Base-by-base conservation (phyloP, 2,797 vertebrate species). In the Geotrypetes seraphini region DNA sequence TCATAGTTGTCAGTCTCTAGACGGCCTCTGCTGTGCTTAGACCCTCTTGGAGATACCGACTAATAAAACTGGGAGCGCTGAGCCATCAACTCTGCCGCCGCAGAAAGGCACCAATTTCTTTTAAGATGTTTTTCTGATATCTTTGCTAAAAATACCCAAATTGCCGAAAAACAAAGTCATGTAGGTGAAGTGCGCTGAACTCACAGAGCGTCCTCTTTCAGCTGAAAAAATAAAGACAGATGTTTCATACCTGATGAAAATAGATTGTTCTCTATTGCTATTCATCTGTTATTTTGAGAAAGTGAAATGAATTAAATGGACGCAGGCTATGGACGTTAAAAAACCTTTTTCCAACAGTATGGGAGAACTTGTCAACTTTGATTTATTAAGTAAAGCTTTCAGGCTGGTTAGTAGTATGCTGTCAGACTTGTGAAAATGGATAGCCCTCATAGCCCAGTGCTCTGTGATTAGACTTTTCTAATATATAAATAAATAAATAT, bases 311-410 rank as follows among this genome's bases (percentile, higher is more conserved):
- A 65, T 69, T 44, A 57, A 71, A 68, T 8, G 26, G 61, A 56
- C 67, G 67, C 67, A 65, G 74, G 71, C 68, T 78, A 57, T 65
- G 69, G 61, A 49, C 56, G 52, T 65, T 66, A 58, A 70, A 84
- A 85, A 75, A 79, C 65, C 58, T 83, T 86, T 86, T 83, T 77
- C 78, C 82, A 81, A 85, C 83, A 73, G 63, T 85, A 85, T 69
- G 78, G 84, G 81, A 75, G 73, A 43, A 49, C 77, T 76, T 94
- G 91, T 91, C 90, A 90, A 74, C 78, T 91, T 90, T 93, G 90
- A 95, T 93, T 95, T 92, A 95, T 94, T 86, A 87, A 86, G 85
- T 88, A 73, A 79, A 81, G 68, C 78, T 88, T 63, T 63, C 53
- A 63, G 71, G 71, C 75, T 74, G 82, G 86, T 83, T 82, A 79